Base-by-base conservation (phyloP, 1,140 invertebrate species). In the Achatina immaculata region DNA sequence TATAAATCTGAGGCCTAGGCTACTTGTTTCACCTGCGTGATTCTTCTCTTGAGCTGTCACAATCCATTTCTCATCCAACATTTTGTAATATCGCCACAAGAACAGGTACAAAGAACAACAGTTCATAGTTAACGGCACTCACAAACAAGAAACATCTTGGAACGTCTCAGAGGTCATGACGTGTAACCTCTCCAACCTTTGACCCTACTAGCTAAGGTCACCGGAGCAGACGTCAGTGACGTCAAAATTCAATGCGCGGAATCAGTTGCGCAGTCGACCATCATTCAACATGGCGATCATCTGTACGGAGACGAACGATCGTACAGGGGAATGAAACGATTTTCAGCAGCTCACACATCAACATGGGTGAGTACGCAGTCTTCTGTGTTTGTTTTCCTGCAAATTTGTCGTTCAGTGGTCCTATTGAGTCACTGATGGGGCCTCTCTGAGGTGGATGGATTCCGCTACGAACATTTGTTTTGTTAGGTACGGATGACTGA, bases 231-330 rank as follows among this genome's bases (percentile, higher is more conserved):
- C 34, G n/a, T 21, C 74, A 28, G 51, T 76, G 74, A 76, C 74
- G 74, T 76, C 74, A 76, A 76, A 76, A 73, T 69, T 65, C 74
- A 76, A 76, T 76, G 74, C 74, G 74, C 74, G 40, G 42, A 76
- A 55, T 58, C 31, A 58, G 74, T 76, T 76, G 74, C 74, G 74
- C 74, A 76, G 74, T 42, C 6, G 9, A 43, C 31, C 43, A 43
- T 16, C 43, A 76, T 76, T 65, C 74, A 76, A 76, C 28, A 76
- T 76, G 74, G 74, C 74, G 74, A 62, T 36, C 34, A 76, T 55
- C 74, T 76, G 74, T 62, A 51, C 36, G 6, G 14, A 24, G 74
- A 58, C 31, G 36, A 65, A 58, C 55, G 42, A 34, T 40, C 19
- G 48, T 2, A 14, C 36, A 42, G 6, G 68, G 42, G 36, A 21